Conservation (phyloP, 2,888 invertebrate species). For the Autographa pulchrina region DNA sequence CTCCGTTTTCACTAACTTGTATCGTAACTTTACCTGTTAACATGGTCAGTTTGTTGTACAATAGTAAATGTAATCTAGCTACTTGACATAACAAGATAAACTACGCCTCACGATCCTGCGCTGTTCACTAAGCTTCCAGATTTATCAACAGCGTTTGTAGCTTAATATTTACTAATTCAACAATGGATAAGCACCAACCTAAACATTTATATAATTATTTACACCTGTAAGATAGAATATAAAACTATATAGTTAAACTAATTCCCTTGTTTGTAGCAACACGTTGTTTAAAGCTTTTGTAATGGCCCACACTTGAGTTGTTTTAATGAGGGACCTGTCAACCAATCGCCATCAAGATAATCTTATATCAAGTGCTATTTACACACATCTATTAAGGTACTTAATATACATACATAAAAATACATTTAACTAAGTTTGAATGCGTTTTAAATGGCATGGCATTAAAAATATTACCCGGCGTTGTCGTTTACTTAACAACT, state of each 20-base stretch:
- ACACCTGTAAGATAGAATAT: neutral
- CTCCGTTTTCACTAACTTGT: constrained; percentile 43
- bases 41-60: constrained; percentile 42
- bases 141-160: neutral
- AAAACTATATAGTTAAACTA: too few species aligned
- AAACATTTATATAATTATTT: too few species aligned
- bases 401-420: neutral
- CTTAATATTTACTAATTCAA: neutral
- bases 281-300: constrained; percentile 38
- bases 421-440: constrained; percentile 5
- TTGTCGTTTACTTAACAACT: constrained; percentile 42
- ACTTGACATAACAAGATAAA: constrained; percentile 31
- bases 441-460: constrained; percentile 22
- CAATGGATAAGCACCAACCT: neutral
- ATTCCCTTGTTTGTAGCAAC: constrained; percentile 10
- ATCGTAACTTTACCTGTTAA: constrained; percentile 48
- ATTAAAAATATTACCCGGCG: constrained; percentile 55
- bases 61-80: constrained; percentile 35
- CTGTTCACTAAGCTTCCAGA: neutral
- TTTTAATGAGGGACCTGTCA: constrained; percentile 40
- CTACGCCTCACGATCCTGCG: neutral
- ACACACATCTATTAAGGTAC: neutral
- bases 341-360: constrained; percentile 32
- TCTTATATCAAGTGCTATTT: constrained; percentile 14
- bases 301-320: constrained; percentile 48